Evolutionary conservation across 2,113 vertebrate genomes (phyloP).

Genomic region (Sisor rabdophorus): DNA sequence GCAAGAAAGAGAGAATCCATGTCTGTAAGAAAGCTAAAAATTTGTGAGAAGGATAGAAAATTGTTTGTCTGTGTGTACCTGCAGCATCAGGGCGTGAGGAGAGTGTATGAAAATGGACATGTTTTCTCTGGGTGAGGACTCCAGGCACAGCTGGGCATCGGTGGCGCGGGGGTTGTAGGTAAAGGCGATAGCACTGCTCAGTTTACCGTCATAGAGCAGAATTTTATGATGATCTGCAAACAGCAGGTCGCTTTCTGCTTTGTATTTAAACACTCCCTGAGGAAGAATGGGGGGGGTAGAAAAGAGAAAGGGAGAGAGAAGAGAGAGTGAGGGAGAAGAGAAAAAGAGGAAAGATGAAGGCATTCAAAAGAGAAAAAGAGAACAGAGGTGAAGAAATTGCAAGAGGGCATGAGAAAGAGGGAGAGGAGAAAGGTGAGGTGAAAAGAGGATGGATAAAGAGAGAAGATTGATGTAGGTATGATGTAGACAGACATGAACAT

Average conservation of each 20-base stretch:
- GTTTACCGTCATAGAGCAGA: slow-evolving; percentile 90
- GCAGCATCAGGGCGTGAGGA: slow-evolving; percentile 97
- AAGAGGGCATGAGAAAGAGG: neutral
- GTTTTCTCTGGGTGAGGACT: slow-evolving; percentile 95
- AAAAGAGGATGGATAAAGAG: neutral
- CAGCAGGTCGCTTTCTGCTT: slow-evolving; percentile 92
- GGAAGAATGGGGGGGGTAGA: neutral
- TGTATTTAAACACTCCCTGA: slow-evolving; percentile 95
- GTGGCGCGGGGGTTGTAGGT: slow-evolving; percentile 94
- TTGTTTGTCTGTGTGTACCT: slow-evolving; percentile 71
- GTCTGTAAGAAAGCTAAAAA: too few relatives aligned
- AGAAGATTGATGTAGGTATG: neutral
- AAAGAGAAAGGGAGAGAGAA: neutral
- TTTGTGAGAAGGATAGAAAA: neutral
- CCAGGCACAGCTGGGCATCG: slow-evolving; percentile 95
- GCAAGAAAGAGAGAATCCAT: neutral
- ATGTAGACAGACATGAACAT: too few relatives aligned
- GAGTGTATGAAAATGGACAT: slow-evolving; percentile 96
- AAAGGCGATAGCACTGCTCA: slow-evolving; percentile 87
- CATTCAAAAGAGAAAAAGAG: neutral
- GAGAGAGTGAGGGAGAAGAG: neutral
- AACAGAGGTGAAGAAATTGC: neutral
- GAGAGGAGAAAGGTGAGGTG: too few relatives aligned
- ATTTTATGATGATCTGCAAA: slow-evolving; percentile 93
- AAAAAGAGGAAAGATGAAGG: neutral